Evolutionary conservation across 1,140 invertebrate genomes (phyloP), one percentile per base, ranked within the genome.

Genomic region (Macrotrachela quadricornifera): DNA sequence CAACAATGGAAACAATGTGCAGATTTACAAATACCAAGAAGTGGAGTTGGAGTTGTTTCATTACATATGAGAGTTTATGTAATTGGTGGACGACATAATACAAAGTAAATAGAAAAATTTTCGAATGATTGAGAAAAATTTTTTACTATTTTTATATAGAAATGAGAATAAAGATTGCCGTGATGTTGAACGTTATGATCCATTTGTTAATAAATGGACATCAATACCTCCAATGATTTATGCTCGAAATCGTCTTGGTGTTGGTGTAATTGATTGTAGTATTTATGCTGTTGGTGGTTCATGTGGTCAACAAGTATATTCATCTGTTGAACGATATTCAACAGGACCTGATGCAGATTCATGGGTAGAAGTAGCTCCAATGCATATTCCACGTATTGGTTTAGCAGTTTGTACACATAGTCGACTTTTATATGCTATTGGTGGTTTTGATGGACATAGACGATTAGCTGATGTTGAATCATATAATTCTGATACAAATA

Each of bases 221-320:
- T 59, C 61, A 8, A 58, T 61, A 18, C 50, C 55, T 38, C 61
- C 81, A 8, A 86, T 88, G 83, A 78, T 80, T n/a, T 78, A 79
- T 38, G 78, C 83, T 0, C 73, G 85, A 49, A 84, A 86, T 69
- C 75, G 85, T 57, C 80, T 86, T 17, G 84, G 84, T 15, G 83
- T 86, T 15, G 83, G 83, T n/a, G 83, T 85, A 13, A 82, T 90
- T 76, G 85, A 90, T 65, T 81, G 81, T 39, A 70, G 83, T 45
- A 72, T 91, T 46, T 91, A 90, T 65, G 85, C 85, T 37, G 82
- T 88, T 1, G 86, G 86, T 13, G 86, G 86, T 4, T 84, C 83
- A 17, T 78, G 82, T 12, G 82, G 80, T 14, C 74, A 75, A 1
- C 78, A 79, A 59, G 83, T 82, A 68, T 83, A 86, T 61, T 81